Conservation (phyloP, 2,888 invertebrate genomes). For the Himalopsyche tibetana region DNA sequence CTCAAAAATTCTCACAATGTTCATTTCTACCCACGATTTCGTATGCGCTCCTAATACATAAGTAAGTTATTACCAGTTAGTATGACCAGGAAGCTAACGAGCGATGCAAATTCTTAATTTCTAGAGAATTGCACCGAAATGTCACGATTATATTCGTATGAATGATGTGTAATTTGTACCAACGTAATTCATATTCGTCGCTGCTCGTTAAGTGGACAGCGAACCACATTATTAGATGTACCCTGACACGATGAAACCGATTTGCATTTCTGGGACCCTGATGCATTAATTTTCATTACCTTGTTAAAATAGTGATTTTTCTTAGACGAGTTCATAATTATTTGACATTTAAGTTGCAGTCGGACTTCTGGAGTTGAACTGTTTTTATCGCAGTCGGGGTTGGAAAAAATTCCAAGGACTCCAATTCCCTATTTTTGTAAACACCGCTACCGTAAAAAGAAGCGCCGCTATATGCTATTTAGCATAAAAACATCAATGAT, state of each 20-base stretch:
- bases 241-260: neutral
- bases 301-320: too few species aligned
- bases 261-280: neutral
- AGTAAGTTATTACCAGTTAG: conserved; percentile 20
- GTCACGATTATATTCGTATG: conserved; percentile 27
- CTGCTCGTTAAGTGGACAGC: conserved; percentile 5
- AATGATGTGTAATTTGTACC: conserved; percentile 23
- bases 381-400: too few species aligned
- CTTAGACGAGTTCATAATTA: too few species aligned
- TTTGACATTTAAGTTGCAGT: too few species aligned
- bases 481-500: too few species aligned
- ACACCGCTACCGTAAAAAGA: too few species aligned
- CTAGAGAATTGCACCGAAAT: conserved; percentile 31
- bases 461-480: too few species aligned
- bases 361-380: too few species aligned
- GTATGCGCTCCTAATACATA: conserved; percentile 16
- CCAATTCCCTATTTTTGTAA: too few species aligned
- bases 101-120: conserved; percentile 26
- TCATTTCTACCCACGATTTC: neutral
- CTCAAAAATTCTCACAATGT: too few species aligned
- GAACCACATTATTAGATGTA: neutral
- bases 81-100: conserved; percentile 18
- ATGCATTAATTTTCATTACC: neutral
- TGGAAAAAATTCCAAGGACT: too few species aligned
- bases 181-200: conserved; percentile 26